Percentiles rank a stretch among this genome's conserved stretches.
Conservation (phyloP, 2,888 invertebrate species). For the Pyrgus malvae region DNA sequence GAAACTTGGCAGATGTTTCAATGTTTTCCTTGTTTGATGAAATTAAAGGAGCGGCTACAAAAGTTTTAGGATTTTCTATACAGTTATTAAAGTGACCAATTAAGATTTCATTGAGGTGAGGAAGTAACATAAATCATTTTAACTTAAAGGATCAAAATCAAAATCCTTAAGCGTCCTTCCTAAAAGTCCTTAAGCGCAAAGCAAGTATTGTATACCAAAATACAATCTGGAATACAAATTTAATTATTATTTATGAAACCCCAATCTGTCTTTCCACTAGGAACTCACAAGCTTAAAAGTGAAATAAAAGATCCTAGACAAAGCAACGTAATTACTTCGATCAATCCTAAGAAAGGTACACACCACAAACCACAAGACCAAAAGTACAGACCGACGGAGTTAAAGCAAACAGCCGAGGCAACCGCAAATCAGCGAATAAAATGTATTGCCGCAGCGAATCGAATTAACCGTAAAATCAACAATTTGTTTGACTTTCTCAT, state of each 20-base stretch:
- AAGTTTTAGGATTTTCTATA: not conserved
- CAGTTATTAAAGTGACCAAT: too few species aligned
- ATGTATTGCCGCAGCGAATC: conserved; percentile 17
- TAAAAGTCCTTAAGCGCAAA: too few species aligned
- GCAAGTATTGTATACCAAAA: too few species aligned
- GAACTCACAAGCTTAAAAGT: too few species aligned
- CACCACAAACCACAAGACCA: not conserved
- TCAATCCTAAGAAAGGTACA: not conserved
- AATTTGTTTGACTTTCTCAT: conserved; percentile 36
- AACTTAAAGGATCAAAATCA: too few species aligned
- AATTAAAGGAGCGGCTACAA: not conserved
- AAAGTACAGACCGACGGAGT: not conserved
- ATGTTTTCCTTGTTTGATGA: not conserved
- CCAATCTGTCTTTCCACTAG: too few species aligned
- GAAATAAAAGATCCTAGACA: not conserved
- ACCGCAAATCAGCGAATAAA: conserved; percentile 22
- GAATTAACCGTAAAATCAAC: conserved; percentile 35
- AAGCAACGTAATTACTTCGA: not conserved
- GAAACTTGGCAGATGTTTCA: conserved; percentile 20
- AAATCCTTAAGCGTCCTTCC: too few species aligned
- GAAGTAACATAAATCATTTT: too few species aligned
- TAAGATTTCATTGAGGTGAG: too few species aligned
- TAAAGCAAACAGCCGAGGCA: conserved; percentile 1
- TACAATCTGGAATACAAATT: too few species aligned
- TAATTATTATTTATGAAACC: too few species aligned